Evolutionary conservation across 2,113 vertebrate species (phyloP).

Genomic region (Trachemys scripta): DNA sequence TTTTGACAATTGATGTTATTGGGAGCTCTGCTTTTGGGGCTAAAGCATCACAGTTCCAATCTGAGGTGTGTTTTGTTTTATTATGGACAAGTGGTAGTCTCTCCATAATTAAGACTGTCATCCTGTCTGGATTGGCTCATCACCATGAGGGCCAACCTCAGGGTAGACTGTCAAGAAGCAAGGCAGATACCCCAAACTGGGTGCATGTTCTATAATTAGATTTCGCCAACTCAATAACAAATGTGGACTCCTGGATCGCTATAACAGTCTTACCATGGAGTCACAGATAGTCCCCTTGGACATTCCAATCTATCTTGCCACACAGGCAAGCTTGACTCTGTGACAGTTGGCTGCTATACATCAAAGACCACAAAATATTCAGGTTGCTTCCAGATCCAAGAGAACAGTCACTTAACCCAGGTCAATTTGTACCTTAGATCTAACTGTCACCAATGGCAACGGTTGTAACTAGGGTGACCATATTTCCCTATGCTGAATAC

Average conservation of each 20-base stretch:
- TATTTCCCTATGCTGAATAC: too few relatives aligned
- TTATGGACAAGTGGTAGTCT: conserved; percentile 64
- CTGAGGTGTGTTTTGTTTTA: conserved; percentile 64
- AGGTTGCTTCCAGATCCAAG: not conserved
- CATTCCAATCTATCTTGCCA: not conserved
- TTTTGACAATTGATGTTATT: not conserved
- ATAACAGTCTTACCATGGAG: not conserved
- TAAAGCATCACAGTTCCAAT: conserved; percentile 51
- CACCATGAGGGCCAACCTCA: not conserved
- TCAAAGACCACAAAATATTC: not conserved
- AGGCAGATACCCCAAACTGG: not conserved
- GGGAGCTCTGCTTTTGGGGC: not conserved
- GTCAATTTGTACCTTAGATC: not conserved
- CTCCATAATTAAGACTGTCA: conserved; percentile 41
- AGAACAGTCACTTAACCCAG: not conserved
- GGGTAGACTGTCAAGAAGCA: not conserved
- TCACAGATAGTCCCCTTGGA: not conserved
- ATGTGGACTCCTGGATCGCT: not conserved
- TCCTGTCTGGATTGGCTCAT: not conserved
- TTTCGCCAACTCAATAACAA: not conserved
- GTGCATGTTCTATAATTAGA: not conserved
- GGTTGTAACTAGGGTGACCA: not conserved
- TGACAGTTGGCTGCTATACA: not conserved
- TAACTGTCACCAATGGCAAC: not conserved
- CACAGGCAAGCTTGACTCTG: not conserved